Percentiles rank a stretch among this genome's conserved stretches.
phyloP scores from a whole-genome alignment of 1,140 invertebrate genomes.

The Subanguina moxae region DNA sequence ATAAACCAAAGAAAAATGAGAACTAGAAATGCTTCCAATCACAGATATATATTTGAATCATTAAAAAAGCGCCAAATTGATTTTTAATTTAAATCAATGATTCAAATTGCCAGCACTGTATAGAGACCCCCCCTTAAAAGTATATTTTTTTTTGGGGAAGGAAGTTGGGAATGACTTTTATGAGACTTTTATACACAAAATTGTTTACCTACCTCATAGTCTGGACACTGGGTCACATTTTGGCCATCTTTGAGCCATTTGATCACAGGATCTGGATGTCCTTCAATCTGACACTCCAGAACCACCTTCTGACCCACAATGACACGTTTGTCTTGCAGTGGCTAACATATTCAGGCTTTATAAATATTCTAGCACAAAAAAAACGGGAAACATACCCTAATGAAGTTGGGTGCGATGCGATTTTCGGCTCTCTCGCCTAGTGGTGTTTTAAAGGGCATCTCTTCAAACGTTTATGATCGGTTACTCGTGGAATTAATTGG shows the following conservation, averaged over 20 bases:
- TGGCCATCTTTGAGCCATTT: slow-evolving; percentile 54
- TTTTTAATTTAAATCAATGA: too few species aligned
- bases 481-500: too few species aligned
- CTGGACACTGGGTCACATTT: slow-evolving; percentile 55
- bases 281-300: slow-evolving; percentile 57
- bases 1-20: too few species aligned
- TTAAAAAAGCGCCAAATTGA: too few species aligned
- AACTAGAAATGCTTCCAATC: too few species aligned
- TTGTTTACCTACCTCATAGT: slow-evolving; percentile 47
- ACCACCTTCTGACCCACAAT: slow-evolving; percentile 54
- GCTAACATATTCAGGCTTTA: slow-evolving; percentile 42
- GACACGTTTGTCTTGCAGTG: slow-evolving; percentile 52
- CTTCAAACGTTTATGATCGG: too few species aligned
- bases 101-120: too few species aligned
- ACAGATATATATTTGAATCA: too few species aligned
- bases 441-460: slow-evolving; percentile 53
- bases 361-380: background rate
- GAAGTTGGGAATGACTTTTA: too few species aligned
- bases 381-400: slow-evolving; percentile 32
- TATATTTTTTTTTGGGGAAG: too few species aligned
- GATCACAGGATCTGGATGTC: slow-evolving; percentile 51
- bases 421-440: slow-evolving; percentile 50
- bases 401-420: slow-evolving; percentile 48
- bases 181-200: too few species aligned
- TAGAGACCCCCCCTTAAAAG: too few species aligned